Evolutionary conservation across 2,113 vertebrate genomes (phyloP).

Genomic region (Pycnonotus jocosus): DNA sequence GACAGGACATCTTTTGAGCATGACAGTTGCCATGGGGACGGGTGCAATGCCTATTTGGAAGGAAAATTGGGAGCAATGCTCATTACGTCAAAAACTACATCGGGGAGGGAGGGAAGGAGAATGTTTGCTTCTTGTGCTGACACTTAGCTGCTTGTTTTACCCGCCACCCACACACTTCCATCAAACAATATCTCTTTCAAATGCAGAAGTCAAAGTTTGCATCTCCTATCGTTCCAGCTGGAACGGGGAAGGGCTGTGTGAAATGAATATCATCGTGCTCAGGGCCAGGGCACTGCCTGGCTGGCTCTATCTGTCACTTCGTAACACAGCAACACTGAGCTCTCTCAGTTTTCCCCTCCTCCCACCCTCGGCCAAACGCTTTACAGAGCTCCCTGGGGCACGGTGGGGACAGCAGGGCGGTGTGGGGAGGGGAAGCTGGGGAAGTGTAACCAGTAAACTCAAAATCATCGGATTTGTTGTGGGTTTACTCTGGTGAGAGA

Average conservation of each 20-base stretch:
- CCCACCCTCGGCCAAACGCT: fast-evolving
- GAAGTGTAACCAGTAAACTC: not conserved
- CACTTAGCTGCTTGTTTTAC: slow-evolving; percentile 72
- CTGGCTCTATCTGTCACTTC: slow-evolving; percentile 12
- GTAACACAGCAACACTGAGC: not conserved
- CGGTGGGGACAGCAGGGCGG: fast-evolving
- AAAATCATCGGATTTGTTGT: not conserved
- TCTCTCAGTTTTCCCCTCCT: not conserved
- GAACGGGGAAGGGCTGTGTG: slow-evolving; percentile 29
- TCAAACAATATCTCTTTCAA: slow-evolving; percentile 77
- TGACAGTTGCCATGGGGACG: slow-evolving; percentile 73
- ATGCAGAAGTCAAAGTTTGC: slow-evolving; percentile 69
- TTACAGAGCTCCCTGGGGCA: not conserved
- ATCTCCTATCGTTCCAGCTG: slow-evolving; percentile 68
- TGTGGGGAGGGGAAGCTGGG: not conserved
- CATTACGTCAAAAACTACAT: slow-evolving; percentile 71
- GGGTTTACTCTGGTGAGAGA: not conserved
- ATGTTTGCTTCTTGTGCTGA: slow-evolving; percentile 67
- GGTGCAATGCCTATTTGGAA: slow-evolving; percentile 67
- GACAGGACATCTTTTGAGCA: slow-evolving; percentile 73
- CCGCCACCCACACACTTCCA: slow-evolving; percentile 70
- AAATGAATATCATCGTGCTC: slow-evolving; percentile 33
- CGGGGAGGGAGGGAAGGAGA: slow-evolving; percentile 33
- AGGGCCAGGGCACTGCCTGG: not conserved
- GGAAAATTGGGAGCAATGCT: slow-evolving; percentile 69